Conservation (phyloP, 2,888 invertebrate species). For the Acronicta aceris region DNA sequence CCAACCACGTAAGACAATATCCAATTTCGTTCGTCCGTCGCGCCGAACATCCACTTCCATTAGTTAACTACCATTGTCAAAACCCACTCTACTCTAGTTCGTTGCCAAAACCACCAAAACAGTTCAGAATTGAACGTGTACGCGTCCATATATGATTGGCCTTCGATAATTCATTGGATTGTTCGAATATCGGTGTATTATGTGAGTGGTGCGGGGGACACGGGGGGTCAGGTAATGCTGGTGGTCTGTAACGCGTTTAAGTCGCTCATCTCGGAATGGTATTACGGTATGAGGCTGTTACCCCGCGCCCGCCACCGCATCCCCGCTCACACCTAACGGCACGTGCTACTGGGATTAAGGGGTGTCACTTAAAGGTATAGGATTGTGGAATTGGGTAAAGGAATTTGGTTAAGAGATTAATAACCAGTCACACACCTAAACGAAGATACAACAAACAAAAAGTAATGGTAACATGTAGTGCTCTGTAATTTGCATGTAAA, state of each 20-base stretch:
- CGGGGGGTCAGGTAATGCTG: conserved; percentile 67
- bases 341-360: conserved; percentile 77
- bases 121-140: conserved; percentile 78
- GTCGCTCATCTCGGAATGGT: conserved; percentile 88
- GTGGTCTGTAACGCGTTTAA: conserved; percentile 84
- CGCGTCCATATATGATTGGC: conserved; percentile 68
- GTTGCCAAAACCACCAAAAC: conserved; percentile 81
- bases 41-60: conserved; percentile 76
- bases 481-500: too few relatives aligned
- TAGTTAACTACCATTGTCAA: conserved; percentile 87
- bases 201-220: conserved; percentile 42
- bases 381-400: conserved; percentile 20
- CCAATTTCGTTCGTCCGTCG: conserved; percentile 74
- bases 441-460: too few relatives aligned
- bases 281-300: conserved; percentile 80
- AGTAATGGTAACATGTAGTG: too few relatives aligned
- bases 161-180: conserved; percentile 62
- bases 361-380: conserved; percentile 67
- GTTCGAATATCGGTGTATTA: conserved; percentile 50
- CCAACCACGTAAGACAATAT: conserved; percentile 73
- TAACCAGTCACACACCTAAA: neutral
- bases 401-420: conserved; percentile 17
- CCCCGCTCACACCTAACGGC: conserved; percentile 69
- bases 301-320: conserved; percentile 61
- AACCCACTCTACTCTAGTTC: conserved; percentile 82